These are phyloP conservation scores for Euwallacea fornicatus DNA, from an alignment of 1,140 invertebrate genomes.

Conservation along the genomic window DNA sequence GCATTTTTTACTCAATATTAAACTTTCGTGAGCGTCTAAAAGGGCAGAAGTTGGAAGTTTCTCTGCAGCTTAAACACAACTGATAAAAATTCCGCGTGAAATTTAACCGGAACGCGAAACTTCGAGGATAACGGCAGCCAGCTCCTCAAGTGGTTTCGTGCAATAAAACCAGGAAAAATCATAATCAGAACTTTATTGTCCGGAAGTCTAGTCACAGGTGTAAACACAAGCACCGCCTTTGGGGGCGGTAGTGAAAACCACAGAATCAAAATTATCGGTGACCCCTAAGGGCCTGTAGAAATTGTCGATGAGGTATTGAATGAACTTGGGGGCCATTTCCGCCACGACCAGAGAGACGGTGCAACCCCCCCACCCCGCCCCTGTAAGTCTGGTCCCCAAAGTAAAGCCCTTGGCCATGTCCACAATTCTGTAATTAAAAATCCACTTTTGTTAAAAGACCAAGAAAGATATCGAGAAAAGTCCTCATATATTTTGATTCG, in stretches of 20 bases:
- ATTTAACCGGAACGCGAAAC: neutral
- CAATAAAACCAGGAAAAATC: neutral
- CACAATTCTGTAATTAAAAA: conserved; percentile 61
- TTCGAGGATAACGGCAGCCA: neutral
- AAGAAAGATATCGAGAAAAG: neutral
- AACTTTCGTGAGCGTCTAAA: neutral
- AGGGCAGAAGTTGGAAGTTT: neutral
- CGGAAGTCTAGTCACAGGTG: neutral
- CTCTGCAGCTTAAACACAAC: neutral
- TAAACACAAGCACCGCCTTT: conserved; percentile 57
- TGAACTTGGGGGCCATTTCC: conserved; percentile 68
- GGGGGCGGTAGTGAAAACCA: conserved; percentile 62
- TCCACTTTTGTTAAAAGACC: neutral
- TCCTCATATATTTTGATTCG: neutral
- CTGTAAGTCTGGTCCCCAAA: conserved; percentile 87
- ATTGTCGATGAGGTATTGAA: conserved; percentile 68
- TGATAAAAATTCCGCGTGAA: conserved; percentile 2
- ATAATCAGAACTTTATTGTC: neutral
- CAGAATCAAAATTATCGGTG: conserved; percentile 53
- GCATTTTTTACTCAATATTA: conserved; percentile 59
- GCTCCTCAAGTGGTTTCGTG: neutral
- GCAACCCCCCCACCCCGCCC: conserved; percentile 97
- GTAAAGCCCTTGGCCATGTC: conserved; percentile 71
- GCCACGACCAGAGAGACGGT: conserved; percentile 79
- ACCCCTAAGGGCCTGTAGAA: conserved; percentile 64